Base-by-base conservation (phyloP, 2,888 invertebrate genomes). In the Pherbina coryleti region DNA sequence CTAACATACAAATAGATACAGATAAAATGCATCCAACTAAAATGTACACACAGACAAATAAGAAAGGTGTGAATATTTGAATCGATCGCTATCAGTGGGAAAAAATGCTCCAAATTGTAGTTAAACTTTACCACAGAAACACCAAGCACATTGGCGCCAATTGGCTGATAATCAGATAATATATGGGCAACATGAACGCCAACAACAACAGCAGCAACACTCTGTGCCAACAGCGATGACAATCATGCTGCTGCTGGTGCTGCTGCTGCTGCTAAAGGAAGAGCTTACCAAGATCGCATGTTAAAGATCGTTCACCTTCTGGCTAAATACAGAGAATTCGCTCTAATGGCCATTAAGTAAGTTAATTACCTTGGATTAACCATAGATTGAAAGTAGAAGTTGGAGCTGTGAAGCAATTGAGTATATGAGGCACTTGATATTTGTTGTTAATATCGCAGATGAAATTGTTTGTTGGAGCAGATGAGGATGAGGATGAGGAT, bases 371-470 rank as follows among this genome's bases (percentile, higher is more conserved):
- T 51, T 19, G 51, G 74, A 78, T 70, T 75, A 74, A 37, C 53
- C 53, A 64, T 17, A 53, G 67, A 69, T 53, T 49, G 75, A 75
- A 75, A 78, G 75, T 75, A 69, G 78, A 69, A 78, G 70, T 70
- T 69, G 57, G 34, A 14, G 22, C 11, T 44, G 44, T 44, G 14
- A 44, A 44, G 44, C 67, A 81, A 76, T 75, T 77, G 55, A 34
- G 44, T 73, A n/a, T 78, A 79, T 81, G 81, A 78, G 79, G 79
- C 81, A 81, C 77, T 69, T 71, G 60, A 37, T 79, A 70, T 9
- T 73, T 66, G 49, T 73, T 49, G 25, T 74, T 71, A 22, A n/a
- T 49, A 53, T 34, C 62, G 69, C 57, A 79, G 79, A 79, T 81
- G 76, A 79, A 81, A 81, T 79, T 80, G 72, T 67, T 71, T 77